Base-by-base conservation (phyloP, 64 coral and sea anemone species). In the Stylophora pistillata region DNA sequence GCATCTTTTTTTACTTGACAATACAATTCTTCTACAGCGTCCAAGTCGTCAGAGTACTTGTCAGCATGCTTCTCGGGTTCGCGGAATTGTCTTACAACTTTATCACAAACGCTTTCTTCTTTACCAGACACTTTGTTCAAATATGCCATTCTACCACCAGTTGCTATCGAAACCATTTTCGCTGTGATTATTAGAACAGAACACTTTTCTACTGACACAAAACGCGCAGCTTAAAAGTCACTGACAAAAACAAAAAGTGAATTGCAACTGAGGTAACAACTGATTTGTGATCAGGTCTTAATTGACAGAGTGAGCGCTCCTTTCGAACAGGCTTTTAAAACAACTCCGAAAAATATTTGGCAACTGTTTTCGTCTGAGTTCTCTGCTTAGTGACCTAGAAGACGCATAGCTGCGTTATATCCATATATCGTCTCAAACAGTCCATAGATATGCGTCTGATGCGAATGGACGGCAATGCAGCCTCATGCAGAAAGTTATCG, bases 51-150 rank as follows among this genome's bases (percentile, higher is more conserved):
- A 53, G 21, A 62, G 63, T 82, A 68, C 17, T 84, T 32, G n/a
- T 37, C 30, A 14, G 66, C 20, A 52, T 15, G 30, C 28, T 69
- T 84, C 65, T 65, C 65, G 60, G 69, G 30, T 70, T 84, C 80
- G 18, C 15, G 23, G 10, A 84, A 53, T 25, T 84, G 10, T 53
- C 80, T 32, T 53, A 53, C 31, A 23, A 70, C 23, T 53, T 41
- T 84, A 2, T 84, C 80, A n/a, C 1, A 25, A 69, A 37, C 17
- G 33, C 80, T 84, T 84, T 84, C 80, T n/a, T 52, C 54, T 68
- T 68, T 25, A 27, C 26, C 64, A 68, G 20, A 7, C 0, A 68
- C 10, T 26, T 25, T 12, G 25, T 21, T 12, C 64, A 68, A 5
- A 26, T 21, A n/a, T 5, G 0, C 4, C 64, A 68, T 11, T 21